Base-by-base conservation (phyloP, 2,888 invertebrate species). In the Drosophila ustulata region DNA sequence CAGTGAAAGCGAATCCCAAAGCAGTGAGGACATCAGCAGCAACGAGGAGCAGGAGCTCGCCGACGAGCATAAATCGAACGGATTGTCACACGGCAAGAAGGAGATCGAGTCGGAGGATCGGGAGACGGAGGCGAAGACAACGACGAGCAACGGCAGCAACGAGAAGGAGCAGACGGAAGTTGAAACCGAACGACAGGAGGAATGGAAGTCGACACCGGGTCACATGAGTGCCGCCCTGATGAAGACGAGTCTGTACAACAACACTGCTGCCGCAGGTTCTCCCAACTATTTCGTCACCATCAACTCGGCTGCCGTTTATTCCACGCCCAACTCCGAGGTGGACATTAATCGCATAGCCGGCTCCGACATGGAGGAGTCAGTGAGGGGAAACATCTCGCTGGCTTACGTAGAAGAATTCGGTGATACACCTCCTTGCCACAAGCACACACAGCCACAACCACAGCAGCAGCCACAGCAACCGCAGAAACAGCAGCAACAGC, bases 181-280 rank as follows among this genome's bases (percentile, higher is more conserved):
- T 86, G 91, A 34, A 58, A 52, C 53, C 25, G 43, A 43, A 18
- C 39, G 4, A 11, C 18, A 71, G 39, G 75, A 71, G 2, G 61
- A 75, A n/a, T 65, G 75, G 71, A 88, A 82, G n/a, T 18, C 68
- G 13, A 45, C 74, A 8, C 80, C 86, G 3, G 85, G 78, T 9
- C 87, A 82, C 49, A 50, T 77, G 45, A 77, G 75, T 45, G 80
- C 81, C 3, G 83, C 85, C 25, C 2, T 66, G 43, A 58, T 69
- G 43, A 86, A 78, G 8, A 72, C 81, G n/a, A 62, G 32, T 1
- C 47, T 59, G 1, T 74, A 62, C 52, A 86, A 75, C 34, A 87
- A 65, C 43, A 66, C 81, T 11, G 77, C 81, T n/a, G 76, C 79
- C 25, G 78, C 82, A 86, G 90, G 91, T 50, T 90, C 91, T 3